Evolutionary conservation across 2,113 vertebrate genomes (phyloP).

Genomic region (Macquaria ambigua): DNA sequence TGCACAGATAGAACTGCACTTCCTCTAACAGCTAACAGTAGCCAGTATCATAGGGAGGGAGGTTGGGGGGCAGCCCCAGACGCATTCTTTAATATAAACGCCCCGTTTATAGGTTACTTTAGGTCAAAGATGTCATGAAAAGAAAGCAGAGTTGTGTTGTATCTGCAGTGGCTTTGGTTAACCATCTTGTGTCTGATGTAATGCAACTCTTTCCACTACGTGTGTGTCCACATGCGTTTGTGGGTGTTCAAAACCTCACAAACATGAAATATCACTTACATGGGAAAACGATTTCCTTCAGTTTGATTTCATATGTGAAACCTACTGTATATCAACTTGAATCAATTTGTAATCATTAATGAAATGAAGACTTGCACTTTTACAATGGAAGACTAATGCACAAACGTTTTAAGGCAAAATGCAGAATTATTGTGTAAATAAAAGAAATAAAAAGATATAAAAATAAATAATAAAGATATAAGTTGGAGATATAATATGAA

Average conservation of each 20-base stretch:
- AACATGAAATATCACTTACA: conserved; percentile 26
- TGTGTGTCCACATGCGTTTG: neutral
- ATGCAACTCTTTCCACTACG: conserved; percentile 30
- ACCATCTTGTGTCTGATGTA: conserved; percentile 49
- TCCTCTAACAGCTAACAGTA: conserved; percentile 54
- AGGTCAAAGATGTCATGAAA: conserved; percentile 20
- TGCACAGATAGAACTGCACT: conserved; percentile 28
- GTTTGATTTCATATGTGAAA: conserved; percentile 15
- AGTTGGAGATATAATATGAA: neutral
- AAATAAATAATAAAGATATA: neutral
- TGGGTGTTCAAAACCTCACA: neutral
- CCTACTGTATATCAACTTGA: neutral
- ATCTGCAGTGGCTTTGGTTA: conserved; percentile 32
- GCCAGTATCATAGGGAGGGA: neutral
- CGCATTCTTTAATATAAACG: neutral
- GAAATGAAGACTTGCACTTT: neutral
- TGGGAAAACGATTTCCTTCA: neutral
- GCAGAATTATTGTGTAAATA: neutral
- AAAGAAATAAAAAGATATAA: neutral
- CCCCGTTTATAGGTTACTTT: neutral
- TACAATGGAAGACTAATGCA: neutral
- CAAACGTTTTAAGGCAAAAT: neutral
- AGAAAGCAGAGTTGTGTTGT: neutral
- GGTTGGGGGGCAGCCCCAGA: neutral
- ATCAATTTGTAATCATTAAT: neutral